Percentiles rank a stretch among this genome's conserved stretches.
Evolutionary conservation across 2,113 vertebrate genomes (phyloP).

Genomic region (Lathamus discolor): DNA sequence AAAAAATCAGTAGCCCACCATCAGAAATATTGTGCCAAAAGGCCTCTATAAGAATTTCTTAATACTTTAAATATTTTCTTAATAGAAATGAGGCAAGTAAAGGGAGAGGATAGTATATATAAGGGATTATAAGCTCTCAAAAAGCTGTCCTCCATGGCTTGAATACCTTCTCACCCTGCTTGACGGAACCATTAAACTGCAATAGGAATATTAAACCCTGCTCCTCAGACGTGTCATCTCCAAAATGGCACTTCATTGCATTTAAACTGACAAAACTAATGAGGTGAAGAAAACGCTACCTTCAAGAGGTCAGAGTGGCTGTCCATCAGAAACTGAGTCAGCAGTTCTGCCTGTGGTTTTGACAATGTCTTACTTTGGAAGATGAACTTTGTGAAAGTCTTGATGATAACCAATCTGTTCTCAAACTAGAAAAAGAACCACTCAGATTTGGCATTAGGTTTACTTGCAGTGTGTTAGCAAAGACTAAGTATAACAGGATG

Average conservation of each 20-base stretch:
- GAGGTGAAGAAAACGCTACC: slow-evolving; percentile 57
- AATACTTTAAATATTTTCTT: neutral
- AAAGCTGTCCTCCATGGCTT: neutral
- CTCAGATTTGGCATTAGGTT: neutral
- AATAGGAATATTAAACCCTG: neutral
- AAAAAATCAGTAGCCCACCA: neutral
- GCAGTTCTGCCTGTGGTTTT: slow-evolving; percentile 73
- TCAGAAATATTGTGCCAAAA: neutral
- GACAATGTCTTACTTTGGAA: slow-evolving; percentile 76
- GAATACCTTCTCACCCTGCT: neutral
- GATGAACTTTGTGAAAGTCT: slow-evolving; percentile 80
- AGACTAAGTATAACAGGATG: neutral
- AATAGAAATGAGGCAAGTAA: neutral
- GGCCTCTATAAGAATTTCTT: neutral
- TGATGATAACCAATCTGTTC: slow-evolving; percentile 77
- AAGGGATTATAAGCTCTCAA: neutral
- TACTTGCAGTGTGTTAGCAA: neutral
- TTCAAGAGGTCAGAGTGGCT: slow-evolving; percentile 78
- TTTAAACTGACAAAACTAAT: neutral
- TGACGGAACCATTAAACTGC: neutral
- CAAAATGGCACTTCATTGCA: neutral
- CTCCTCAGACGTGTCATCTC: neutral
- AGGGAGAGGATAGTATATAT: neutral
- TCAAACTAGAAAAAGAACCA: slow-evolving; percentile 70
- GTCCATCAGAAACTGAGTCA: slow-evolving; percentile 82